phyloP scores from a whole-genome alignment of 2,888 invertebrate species.

The Pandemis corylana region DNA sequence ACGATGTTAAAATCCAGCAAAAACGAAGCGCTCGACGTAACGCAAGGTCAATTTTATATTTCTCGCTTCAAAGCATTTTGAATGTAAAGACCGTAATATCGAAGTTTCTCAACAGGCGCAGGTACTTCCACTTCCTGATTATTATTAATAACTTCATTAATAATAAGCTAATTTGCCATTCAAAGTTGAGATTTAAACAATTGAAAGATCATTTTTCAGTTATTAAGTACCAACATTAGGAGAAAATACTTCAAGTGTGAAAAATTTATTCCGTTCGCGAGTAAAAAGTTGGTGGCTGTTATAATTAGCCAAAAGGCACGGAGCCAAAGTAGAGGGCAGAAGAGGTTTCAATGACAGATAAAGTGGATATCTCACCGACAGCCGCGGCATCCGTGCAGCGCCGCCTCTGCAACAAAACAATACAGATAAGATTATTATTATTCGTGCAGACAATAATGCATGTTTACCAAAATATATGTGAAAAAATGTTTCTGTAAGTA shows the following conservation, averaged over 20 bases:
- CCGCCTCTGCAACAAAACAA: conserved; percentile 56
- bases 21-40: background rate
- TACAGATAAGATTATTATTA: conserved; percentile 43
- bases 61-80: background rate
- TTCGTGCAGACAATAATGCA: conserved; percentile 19
- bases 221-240: background rate
- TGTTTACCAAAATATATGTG: background rate
- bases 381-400: conserved; percentile 54
- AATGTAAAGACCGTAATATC: background rate
- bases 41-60: background rate
- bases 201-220: background rate
- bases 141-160: no score
- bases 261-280: conserved; percentile 27
- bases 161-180: background rate
- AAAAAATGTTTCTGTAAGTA: no score
- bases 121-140: no score
- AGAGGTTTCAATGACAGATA: conserved; percentile 53
- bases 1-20: background rate
- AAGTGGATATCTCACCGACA: conserved; percentile 57
- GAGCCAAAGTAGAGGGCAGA: conserved; percentile 58
- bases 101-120: background rate
- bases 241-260: conserved; percentile 13
- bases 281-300: conserved; percentile 40
- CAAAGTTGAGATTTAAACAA: background rate
- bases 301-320: conserved; percentile 63